Base-by-base conservation (phyloP, 30 jellyfish, hydroid and myxozoan species). In the Nemopilema nomurai region DNA sequence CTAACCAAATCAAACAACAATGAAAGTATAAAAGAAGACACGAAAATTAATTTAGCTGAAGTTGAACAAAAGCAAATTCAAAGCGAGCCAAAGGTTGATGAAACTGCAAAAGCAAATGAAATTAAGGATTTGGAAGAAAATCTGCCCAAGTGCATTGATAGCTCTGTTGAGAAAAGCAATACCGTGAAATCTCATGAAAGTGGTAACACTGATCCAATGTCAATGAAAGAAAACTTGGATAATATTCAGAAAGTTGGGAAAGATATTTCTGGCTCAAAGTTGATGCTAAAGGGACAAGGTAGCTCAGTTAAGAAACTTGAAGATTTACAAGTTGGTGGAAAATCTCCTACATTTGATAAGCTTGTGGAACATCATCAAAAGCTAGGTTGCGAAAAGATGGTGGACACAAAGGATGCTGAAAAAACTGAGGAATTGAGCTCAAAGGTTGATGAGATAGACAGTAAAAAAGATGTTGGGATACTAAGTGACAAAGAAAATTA, bases 281-380 rank as follows among this genome's bases (percentile, higher is more conserved):
- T 30, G 28, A 4, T 27, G 25, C 51, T 22, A 0, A 53, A 52
- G 23, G 18, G 1, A 1, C 9, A 50, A 18, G 25, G 21, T 41
- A 7, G 29, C 23, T 17, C 4, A 72, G 50, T 20, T 28, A 67
- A 74, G 41, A 24, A 25, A 13, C 32, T 16, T 74, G 84, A 74
- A 1, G 21, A 49, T 51, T 76, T 75, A 51, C 64, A 51, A 7
- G 33, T 13, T 30, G 87, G 87, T 22, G 87, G 78, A 28, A 77
- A 62, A 49, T 77, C 87, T 13, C 87, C 87, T 16, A 77, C 87
- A 0, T 77, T 77, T 77, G 87, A 77, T 22, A 77, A 41, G 22
- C 26, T 77, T 27, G 77, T 22, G 4, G 28, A 27, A 27, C 62
- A 8, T 71, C 8, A 28, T 32, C 4, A 16, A 28, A 49, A 29